Percentiles rank a stretch among this genome's conserved stretches.
These are phyloP conservation scores for Fulmarus glacialis DNA, from an alignment of 2,113 vertebrate genomes.

Conservation along the genomic window DNA sequence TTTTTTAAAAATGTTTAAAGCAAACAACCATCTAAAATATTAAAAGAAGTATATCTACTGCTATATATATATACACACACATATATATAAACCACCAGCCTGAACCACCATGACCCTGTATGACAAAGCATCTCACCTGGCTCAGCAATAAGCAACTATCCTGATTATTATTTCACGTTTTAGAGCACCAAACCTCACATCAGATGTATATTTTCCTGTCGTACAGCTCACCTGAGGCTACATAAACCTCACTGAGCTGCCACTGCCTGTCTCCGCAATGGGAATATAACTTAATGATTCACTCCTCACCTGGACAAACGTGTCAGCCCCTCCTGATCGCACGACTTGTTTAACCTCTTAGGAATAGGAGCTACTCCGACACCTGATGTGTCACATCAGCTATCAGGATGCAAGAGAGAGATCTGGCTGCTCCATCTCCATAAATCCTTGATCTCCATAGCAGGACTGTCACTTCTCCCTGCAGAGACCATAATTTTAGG, in stretches of 20 bases:
- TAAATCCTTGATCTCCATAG: conserved; percentile 48
- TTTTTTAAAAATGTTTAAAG: not conserved
- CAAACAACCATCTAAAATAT: not conserved
- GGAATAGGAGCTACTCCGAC: conserved; percentile 52
- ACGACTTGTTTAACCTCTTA: conserved; percentile 45
- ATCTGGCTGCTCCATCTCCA: conserved; percentile 43
- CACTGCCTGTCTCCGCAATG: conserved; percentile 50
- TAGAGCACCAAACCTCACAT: conserved; percentile 17
- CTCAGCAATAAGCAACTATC: not conserved
- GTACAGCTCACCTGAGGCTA: conserved; percentile 58
- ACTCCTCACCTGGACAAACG: not conserved
- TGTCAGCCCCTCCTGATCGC: conserved; percentile 42
- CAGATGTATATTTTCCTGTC: conserved; percentile 24
- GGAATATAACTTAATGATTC: conserved; percentile 61
- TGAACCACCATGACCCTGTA: not conserved
- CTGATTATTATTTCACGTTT: conserved; percentile 12
- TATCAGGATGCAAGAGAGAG: conserved; percentile 48
- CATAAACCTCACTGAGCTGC: not conserved
- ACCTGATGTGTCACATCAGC: conserved; percentile 59
- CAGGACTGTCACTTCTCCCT: conserved; percentile 53
- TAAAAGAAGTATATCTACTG: not conserved
- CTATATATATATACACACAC: not conserved
- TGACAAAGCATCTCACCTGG: not conserved
- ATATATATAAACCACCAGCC: not conserved
- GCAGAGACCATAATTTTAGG: conserved; percentile 10